phyloP scores from a whole-genome alignment of 1,140 invertebrate genomes.

The Conus ventricosus region DNA sequence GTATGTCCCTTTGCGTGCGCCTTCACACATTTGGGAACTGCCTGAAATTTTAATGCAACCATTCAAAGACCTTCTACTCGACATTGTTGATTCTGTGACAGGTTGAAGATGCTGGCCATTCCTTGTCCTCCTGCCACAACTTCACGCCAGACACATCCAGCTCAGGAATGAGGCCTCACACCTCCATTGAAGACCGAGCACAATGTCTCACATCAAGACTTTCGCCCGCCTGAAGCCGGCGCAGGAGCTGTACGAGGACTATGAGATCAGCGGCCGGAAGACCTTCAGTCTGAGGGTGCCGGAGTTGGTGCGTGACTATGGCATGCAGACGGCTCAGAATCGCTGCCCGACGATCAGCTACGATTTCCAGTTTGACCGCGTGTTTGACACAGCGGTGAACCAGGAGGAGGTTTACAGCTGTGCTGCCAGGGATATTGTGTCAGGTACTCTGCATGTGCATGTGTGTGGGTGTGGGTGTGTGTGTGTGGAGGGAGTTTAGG shows the following conservation, averaged over 20 bases:
- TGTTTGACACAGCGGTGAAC: constrained; percentile 58
- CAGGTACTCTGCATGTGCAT: constrained; percentile 48
- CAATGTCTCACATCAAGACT: constrained; percentile 71
- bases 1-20: no score
- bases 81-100: neutral
- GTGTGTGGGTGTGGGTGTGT: no score
- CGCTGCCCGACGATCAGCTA: constrained; percentile 57
- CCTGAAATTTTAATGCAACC: no score
- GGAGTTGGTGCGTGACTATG: constrained; percentile 57
- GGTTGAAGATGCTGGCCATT: neutral
- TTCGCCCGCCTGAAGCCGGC: constrained; percentile 69
- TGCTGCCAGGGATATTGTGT: constrained; percentile 65
- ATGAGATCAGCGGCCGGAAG: constrained; percentile 55
- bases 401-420: constrained; percentile 70
- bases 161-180: no score
- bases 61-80: neutral
- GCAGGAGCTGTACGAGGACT: constrained; percentile 58
- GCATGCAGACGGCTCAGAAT: constrained; percentile 33
- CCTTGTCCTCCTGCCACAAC: neutral
- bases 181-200: no score
- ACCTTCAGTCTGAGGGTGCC: constrained; percentile 63
- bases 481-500: neutral
- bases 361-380: constrained; percentile 69
- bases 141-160: neutral
- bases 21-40: no score